phyloP scores from a whole-genome alignment of 2,797 vertebrate species.

The Acrocephalus scirpaceus region DNA sequence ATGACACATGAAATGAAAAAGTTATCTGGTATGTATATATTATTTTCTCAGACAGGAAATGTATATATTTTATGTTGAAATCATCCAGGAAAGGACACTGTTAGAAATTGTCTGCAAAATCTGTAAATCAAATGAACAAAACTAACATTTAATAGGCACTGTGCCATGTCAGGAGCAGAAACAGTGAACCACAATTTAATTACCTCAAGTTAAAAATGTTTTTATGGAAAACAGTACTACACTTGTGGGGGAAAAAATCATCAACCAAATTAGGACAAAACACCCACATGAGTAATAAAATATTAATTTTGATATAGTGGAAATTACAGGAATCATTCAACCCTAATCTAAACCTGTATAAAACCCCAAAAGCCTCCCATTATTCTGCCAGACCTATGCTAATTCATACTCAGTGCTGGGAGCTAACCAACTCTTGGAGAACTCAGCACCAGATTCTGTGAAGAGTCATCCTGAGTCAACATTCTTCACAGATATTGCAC shows the following conservation, averaged over 20 bases:
- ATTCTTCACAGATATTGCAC: neutral
- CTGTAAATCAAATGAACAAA: neutral
- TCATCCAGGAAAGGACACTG: neutral
- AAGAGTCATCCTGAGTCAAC: neutral
- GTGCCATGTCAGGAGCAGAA: neutral
- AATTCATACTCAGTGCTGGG: neutral
- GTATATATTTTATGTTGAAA: neutral
- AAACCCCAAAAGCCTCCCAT: neutral
- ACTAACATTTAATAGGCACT: neutral
- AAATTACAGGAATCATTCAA: neutral
- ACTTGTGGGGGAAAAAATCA: accelerated
- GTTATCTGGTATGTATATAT: neutral
- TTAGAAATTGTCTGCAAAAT: neutral
- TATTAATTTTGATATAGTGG: neutral
- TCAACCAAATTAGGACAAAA: neutral
- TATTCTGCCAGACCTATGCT: neutral
- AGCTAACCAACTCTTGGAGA: neutral
- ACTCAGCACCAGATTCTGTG: neutral
- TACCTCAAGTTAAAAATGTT: neutral
- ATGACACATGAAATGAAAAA: neutral
- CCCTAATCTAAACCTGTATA: neutral
- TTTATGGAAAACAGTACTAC: neutral
- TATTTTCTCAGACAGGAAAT: neutral
- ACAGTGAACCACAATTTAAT: neutral
- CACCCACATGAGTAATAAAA: neutral